Percentiles rank a stretch among this genome's conserved stretches.
Conservation (phyloP, 2,113 vertebrate genomes). For the Procavia capensis region DNA sequence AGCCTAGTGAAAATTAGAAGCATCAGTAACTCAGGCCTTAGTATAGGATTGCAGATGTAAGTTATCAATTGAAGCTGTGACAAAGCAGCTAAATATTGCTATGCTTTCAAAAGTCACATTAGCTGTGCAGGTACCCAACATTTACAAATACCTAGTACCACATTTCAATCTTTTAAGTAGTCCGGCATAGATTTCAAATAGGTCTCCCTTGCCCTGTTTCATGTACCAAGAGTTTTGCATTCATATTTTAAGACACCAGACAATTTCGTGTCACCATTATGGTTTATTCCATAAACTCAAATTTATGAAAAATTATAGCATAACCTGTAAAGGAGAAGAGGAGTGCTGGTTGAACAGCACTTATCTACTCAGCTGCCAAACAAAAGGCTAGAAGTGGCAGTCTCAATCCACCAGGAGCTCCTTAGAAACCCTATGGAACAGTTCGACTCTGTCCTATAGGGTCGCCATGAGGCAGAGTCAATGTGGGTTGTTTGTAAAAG, state of each 20-base stretch:
- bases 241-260: constrained; percentile 10
- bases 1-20: not conserved
- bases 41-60: not conserved
- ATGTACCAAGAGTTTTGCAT: not conserved
- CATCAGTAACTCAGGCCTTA: not conserved
- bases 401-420: no score
- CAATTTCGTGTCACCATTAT: not conserved
- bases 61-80: not conserved
- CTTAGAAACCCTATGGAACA: no score
- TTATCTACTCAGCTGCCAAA: no score
- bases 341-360: no score
- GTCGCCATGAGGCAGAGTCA: no score
- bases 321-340: not conserved
- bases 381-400: no score
- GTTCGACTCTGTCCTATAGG: no score
- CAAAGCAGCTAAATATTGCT: not conserved
- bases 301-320: not conserved
- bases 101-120: constrained; percentile 14
- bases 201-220: not conserved
- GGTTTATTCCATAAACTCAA: constrained; percentile 38
- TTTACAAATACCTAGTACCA: not conserved
- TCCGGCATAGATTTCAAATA: not conserved
- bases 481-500: not conserved
- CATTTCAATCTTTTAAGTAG: not conserved
- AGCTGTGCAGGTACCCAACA: not conserved